These are phyloP conservation scores for Pungitius pungitius DNA, from an alignment of 2,113 vertebrate species.

Conservation along the genomic window DNA sequence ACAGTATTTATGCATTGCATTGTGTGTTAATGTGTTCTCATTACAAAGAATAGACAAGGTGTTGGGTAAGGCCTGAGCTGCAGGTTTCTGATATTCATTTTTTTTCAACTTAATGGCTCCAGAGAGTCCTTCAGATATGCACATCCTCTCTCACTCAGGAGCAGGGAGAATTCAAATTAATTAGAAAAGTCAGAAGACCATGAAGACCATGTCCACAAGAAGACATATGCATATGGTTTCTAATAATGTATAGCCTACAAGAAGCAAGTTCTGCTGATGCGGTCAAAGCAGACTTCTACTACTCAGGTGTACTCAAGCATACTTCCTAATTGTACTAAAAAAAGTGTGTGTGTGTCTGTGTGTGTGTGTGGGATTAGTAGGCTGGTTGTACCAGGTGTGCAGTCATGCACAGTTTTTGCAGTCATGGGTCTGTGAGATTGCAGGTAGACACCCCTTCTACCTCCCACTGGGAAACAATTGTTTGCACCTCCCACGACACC, in stretches of 20 bases:
- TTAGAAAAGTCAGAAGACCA: slow-evolving; percentile 50
- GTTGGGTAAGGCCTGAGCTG: neutral
- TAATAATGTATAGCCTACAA: slow-evolving; percentile 7
- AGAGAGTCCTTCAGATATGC: slow-evolving; percentile 30
- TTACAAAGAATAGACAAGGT: neutral
- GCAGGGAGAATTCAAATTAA: slow-evolving; percentile 58
- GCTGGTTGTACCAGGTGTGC: slow-evolving; percentile 65
- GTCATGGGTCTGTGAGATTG: slow-evolving; percentile 63
- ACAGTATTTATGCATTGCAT: neutral
- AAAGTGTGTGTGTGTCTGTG: slow-evolving; percentile 10
- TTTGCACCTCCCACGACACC: slow-evolving; percentile 16
- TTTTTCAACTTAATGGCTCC: slow-evolving; percentile 28
- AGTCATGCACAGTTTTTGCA: slow-evolving; percentile 63
- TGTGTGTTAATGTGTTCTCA: neutral
- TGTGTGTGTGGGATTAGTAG: slow-evolving; percentile 36
- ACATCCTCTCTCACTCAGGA: slow-evolving; percentile 36
- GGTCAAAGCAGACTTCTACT: slow-evolving; percentile 43
- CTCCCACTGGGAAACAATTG: slow-evolving; percentile 50
- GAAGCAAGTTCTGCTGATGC: neutral
- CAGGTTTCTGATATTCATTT: slow-evolving; percentile 19
- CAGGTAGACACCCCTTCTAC: slow-evolving; percentile 64
- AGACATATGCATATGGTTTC: slow-evolving; percentile 35
- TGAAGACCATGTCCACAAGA: slow-evolving; percentile 45
- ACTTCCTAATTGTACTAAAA: slow-evolving; percentile 32
- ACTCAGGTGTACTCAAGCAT: slow-evolving; percentile 45